Base-by-base conservation (phyloP, 2,113 vertebrate species). In the Tragelaphus strepsiceros region DNA sequence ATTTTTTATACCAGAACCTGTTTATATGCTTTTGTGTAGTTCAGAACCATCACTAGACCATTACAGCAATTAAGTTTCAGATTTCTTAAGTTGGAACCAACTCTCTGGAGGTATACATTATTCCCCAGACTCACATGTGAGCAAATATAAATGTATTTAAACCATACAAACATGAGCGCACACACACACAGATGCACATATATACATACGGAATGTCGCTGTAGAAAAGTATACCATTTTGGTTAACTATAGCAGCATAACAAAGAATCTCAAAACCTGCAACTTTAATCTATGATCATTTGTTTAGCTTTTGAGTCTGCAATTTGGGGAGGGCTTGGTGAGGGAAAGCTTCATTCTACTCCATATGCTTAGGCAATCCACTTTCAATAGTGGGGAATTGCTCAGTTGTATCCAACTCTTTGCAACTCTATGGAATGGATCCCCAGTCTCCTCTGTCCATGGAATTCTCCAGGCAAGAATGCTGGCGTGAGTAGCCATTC, bases 141-240 rank as follows among this genome's bases (percentile, higher is more conserved):
- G 5, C 24, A 96, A 83, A 97, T 54, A 4, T 17, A 92, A 86
- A 39, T 43, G 22, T 61, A 77, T 81, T 49, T 94, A 30, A 58
- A 53, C 46, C 3, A 54, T 24, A 49, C 5, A 21, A 8, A 46
- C 46, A 64, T 35, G 30, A 17, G 53, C 7, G 9, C 1, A 11
- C 13, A 49, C 26, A 83, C 3, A 74, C 2, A 61, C 54, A 35
- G 16, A 43, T 5, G 16, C 61, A 26, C 19, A 84, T 1, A 74
- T 0, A n/a, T 1, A 32, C 6, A 77, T 30, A 84, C 1, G 1
- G 6, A 53, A 85, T 17, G 8, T 32, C 4, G 43, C 10, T 71
- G 5, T 30, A 39, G 17, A 61, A 74, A 78, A 89, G 71, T 32
- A 54, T 88, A 58, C 22, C 24, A 1, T 87, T 82, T 61, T 62